Evolutionary conservation across 2,888 invertebrate species (phyloP).

Genomic region (Liopterus haemorrhoidalis): DNA sequence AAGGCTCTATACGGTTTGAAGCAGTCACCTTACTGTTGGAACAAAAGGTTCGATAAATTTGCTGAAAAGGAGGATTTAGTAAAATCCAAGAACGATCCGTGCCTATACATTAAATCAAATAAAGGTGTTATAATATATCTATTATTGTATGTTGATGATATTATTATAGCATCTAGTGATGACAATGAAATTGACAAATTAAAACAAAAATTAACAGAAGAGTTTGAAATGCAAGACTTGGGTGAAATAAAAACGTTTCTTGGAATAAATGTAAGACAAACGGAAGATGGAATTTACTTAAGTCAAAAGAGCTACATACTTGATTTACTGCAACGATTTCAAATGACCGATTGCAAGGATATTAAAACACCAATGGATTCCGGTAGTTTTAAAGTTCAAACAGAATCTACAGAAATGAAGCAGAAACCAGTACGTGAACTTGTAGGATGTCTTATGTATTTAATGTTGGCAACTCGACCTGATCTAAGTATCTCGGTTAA

Average conservation of each 20-base stretch:
- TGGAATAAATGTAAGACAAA: conserved; percentile 24
- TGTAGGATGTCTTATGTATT: conserved; percentile 16
- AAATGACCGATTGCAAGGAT: conserved; percentile 20
- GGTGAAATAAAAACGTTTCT: conserved; percentile 24
- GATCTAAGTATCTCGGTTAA: conserved; percentile 8
- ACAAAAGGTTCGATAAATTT: conserved; percentile 25
- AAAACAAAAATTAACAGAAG: conserved; percentile 20
- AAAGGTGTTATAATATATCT: conserved; percentile 16
- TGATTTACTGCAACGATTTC: conserved; percentile 20
- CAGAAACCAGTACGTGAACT: no score
- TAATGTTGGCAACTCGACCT: conserved; percentile 13
- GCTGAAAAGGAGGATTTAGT: conserved; percentile 24
- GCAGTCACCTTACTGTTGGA: conserved; percentile 33
- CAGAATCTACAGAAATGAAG: no score
- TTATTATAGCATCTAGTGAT: conserved; percentile 23
- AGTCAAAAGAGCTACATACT: conserved; percentile 21
- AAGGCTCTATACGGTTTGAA: conserved; percentile 34
- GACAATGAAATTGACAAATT: conserved; percentile 22
- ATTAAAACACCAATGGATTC: no score
- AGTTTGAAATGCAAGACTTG: conserved; percentile 28
- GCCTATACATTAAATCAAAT: conserved; percentile 26
- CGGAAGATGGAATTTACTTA: conserved; percentile 12
- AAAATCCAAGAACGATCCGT: conserved; percentile 28
- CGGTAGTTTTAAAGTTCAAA: no score
- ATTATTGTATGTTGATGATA: conserved; percentile 31